Evolutionary conservation across 2,113 vertebrate species (phyloP).

Genomic region (Numida meleagris): DNA sequence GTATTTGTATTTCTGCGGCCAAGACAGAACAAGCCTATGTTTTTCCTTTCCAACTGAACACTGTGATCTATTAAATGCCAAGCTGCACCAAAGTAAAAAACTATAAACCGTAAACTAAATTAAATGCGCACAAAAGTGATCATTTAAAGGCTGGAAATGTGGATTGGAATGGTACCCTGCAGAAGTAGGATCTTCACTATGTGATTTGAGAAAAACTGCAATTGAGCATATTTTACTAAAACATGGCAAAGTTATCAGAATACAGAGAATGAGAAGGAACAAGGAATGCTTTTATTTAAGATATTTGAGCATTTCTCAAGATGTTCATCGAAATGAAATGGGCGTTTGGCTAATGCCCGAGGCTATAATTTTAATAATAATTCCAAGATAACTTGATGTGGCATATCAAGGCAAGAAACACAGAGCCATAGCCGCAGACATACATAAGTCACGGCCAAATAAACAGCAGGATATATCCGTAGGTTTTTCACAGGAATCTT

Average conservation of each 20-base stretch:
- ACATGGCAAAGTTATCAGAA: background rate
- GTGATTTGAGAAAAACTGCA: background rate
- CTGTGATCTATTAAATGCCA: background rate
- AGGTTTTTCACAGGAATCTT: background rate
- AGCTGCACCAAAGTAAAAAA: background rate
- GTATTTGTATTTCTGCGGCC: background rate
- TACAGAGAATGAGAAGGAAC: background rate
- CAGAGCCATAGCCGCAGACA: background rate
- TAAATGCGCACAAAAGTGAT: background rate
- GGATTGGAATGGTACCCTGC: background rate
- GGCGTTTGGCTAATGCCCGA: constrained; percentile 37
- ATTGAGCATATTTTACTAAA: background rate
- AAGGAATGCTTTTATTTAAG: background rate
- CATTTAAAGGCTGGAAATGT: background rate
- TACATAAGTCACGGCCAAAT: background rate
- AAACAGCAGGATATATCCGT: background rate
- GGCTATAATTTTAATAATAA: constrained; percentile 62
- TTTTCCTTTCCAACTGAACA: background rate
- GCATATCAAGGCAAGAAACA: constrained; percentile 10
- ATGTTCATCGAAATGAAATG: constrained; percentile 14
- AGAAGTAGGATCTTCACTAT: background rate
- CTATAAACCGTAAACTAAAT: background rate
- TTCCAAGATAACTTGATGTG: constrained; percentile 44
- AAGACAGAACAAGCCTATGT: background rate
- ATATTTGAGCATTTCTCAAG: background rate